Base-by-base conservation (phyloP, 1,140 invertebrate species). In the Drosophila sp. region DNA sequence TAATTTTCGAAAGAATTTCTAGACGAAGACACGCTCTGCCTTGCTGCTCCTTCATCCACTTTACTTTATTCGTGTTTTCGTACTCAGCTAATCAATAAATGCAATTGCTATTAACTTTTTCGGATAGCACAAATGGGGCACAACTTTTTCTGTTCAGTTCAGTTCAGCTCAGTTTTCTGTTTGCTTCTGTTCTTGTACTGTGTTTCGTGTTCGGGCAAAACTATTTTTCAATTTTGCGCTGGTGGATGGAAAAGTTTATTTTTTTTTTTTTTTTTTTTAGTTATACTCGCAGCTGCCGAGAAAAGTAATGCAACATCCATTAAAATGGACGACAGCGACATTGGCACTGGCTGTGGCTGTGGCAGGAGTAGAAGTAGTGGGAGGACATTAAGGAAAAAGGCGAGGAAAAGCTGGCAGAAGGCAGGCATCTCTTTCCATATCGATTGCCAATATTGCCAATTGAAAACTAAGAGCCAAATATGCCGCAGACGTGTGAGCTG, bases 211-310 rank as follows among this genome's bases (percentile, higher is more conserved):
- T 55, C n/a, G 25, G 25, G 29, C 32, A 62, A 79, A 87, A 87
- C 76, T 83, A 80, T 89, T 89, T 87, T 83, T 89, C 84, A 89
- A 89, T 87, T 87, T 89, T 71, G 17, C 72, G 44, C 40, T 50
- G 7, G 6, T 50, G 50, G 11, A 41, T 35, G 47, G 10, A 70
- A 87, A 80, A 65, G 57, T 86, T 86, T 81, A 38, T 44, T 55
- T 70, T 73, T 68, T 25, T 60, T 44, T 77, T 69, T 65, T 62
- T 57, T 30, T 30, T 32, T 29, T 32, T 56, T 17, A 30, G 27
- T 56, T 29, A 8, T 32, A 32, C 44, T 69, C 44, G 57, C 76
- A 80, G 67, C 76, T 72, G 63, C 64, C 68, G 47, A 56, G 57
- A 33, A 77, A 78, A 70, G 71, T 87, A 86, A 79, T 86, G 79